Base-by-base conservation (phyloP, 2,797 vertebrate species). In the Pteronotus mesoamericanus region DNA sequence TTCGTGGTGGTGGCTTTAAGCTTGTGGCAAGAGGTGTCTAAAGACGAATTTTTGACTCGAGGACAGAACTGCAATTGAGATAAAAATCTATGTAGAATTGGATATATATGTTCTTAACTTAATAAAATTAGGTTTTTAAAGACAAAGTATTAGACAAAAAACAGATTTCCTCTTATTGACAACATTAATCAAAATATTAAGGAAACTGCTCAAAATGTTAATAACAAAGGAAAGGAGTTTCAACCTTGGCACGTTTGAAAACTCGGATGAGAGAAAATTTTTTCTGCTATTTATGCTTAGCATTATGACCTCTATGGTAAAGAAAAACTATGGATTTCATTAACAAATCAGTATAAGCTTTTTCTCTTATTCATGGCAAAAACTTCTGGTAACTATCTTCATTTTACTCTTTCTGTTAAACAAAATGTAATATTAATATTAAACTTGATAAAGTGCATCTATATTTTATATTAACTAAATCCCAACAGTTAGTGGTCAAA, bases 281-380 rank as follows among this genome's bases (percentile, higher is more conserved):
- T 55, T 12, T 89, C 91, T 48, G 2, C 59, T 74, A 55, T 46
- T 88, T 66, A 48, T 42, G 15, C 14, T 57, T 71, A 5, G 3
- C 21, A 44, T 77, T 53, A 32, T 55, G 9, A 82, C 15, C 42
- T 85, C 69, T 69, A 53, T 42, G 2, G 3, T 64, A 97, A 94
- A 98, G 64, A 98, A 96, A 94, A 98, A 55, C 59, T 95, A 94
- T 96, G 95, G 94, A 96, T 96, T 94, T 84, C 96, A 97, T 97
- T 95, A 97, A 97, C 79, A 97, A 51, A 90, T 98, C 71, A 96
- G 46, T 86, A 90, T 93, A 97, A 97, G 53, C 21, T 84, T 97
- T 98, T 26, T 57, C 44, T 22, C 57, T 78, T 87, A 94, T 80
- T 96, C 55, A 80, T 37, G 12, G 2, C 3, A 78, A 37, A 90